Base-by-base conservation (phyloP, 2,113 vertebrate genomes). In the Alces alces region DNA sequence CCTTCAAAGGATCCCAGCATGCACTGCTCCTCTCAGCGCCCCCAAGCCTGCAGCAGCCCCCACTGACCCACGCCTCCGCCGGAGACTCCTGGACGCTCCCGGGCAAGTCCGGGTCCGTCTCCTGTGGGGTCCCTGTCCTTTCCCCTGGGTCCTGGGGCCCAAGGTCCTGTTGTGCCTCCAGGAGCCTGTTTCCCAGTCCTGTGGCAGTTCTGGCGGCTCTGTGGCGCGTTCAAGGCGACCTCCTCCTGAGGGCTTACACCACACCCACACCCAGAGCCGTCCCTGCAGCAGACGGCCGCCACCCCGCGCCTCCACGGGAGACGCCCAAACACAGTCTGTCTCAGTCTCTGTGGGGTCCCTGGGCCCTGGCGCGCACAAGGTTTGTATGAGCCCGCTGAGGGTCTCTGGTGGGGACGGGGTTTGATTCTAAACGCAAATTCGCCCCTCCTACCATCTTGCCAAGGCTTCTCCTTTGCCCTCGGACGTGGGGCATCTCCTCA, bases 41-140 rank as follows among this genome's bases (percentile, higher is more conserved):
- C 30, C 15, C 7, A 11, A n/a, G 15, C 61, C 33, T 66, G 61
- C 30, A 9, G 61, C 33, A n/a, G 61, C 3, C 61, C 1, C 30
- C 15, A 1, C 61, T 7, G 3, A 4, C 61, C 61, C 15, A n/a
- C 7, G 2, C 33, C 33, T n/a, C 61, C 2, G 0, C 61, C 2
- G 3, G 61, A 17, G 30, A 33, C 61, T 8, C 30, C 7, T 17
- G 30, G 30, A 64, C 61, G 17, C 30, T 2, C 61, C 2, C 30
- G 8, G 30, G 30, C 60, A n/a, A 33, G 30, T 2, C 61, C 0
- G 3, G 30, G 15, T 8, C 61, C 3, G 7, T 64, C 61, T 64
- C 61, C 30, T 17, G 61, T 4, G 61, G 61, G 14, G 61, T 33
- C 61, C 0, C 30, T 8, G 1, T 33, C 30, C 61, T 64, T 4